phyloP scores from a whole-genome alignment of 2,888 invertebrate genomes.

The Lottia gigantea region DNA sequence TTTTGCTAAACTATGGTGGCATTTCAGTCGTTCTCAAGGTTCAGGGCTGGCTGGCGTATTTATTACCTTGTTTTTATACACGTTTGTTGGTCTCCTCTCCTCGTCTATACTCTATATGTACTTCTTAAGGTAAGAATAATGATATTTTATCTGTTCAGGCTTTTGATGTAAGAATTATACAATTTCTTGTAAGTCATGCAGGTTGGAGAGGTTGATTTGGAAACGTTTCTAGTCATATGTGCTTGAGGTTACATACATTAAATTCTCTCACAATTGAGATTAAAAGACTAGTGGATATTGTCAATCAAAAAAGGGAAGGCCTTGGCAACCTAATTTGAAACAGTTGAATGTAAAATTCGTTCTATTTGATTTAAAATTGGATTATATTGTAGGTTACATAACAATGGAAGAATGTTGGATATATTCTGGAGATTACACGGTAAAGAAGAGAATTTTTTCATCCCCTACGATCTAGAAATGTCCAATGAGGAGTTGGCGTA shows the following conservation, averaged over 20 bases:
- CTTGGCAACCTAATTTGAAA: no score
- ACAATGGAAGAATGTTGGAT: constrained; percentile 66
- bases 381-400: constrained; percentile 54
- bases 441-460: constrained; percentile 59
- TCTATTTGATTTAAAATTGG: no score
- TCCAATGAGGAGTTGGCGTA: constrained; percentile 64
- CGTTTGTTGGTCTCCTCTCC: constrained; percentile 56
- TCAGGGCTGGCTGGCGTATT: constrained; percentile 63
- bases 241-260: no score
- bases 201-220: no score
- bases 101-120: constrained; percentile 65
- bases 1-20: constrained; percentile 64
- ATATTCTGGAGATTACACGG: constrained; percentile 65
- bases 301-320: no score
- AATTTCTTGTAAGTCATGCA: no score
- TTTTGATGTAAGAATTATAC: no score
- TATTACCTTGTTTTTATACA: constrained; percentile 60
- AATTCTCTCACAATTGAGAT: no score
- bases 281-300: no score
- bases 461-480: constrained; percentile 65
- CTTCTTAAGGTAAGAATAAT: constrained; percentile 59
- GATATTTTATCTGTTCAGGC: neutral
- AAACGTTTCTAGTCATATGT: no score
- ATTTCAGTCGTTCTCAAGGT: constrained; percentile 59
- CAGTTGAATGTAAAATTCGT: no score